Evolutionary conservation across 1,140 invertebrate genomes (phyloP).

Genomic region (Euglossa dilemma): DNA sequence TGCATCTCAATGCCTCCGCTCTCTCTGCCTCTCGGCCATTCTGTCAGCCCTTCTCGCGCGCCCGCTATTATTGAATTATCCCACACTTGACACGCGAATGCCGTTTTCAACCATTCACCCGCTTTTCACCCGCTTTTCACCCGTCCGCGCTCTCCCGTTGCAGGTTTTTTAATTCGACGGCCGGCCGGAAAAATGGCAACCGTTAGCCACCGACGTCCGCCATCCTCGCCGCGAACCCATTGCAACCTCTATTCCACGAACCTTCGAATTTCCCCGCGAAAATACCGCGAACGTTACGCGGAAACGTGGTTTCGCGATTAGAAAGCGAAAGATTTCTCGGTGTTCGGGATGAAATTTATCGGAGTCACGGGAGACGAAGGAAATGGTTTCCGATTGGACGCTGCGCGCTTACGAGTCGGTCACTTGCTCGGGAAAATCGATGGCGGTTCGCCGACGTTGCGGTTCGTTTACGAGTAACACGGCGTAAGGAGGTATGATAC

Average conservation of each 20-base stretch:
- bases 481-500: slow-evolving; percentile 2
- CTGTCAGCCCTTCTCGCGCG: slow-evolving; percentile 12
- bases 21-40: slow-evolving; percentile 28
- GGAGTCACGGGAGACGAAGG: no score
- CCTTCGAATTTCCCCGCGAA: background rate
- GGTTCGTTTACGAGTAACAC: background rate
- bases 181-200: background rate
- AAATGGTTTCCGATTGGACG: no score
- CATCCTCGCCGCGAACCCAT: no score
- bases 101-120: slow-evolving; percentile 38
- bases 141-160: background rate
- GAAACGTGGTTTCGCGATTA: background rate
- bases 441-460: background rate
- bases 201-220: background rate
- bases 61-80: slow-evolving; percentile 58
- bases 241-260: background rate
- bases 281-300: no score
- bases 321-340: background rate
- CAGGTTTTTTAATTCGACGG: background rate
- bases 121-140: slow-evolving; percentile 6
- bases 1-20: slow-evolving; percentile 62
- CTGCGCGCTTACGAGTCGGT: no score
- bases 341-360: no score
- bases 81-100: slow-evolving; percentile 46
- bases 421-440: background rate